Base-by-base conservation (phyloP, 2,113 vertebrate species). In the Sylvilagus bachmani region DNA sequence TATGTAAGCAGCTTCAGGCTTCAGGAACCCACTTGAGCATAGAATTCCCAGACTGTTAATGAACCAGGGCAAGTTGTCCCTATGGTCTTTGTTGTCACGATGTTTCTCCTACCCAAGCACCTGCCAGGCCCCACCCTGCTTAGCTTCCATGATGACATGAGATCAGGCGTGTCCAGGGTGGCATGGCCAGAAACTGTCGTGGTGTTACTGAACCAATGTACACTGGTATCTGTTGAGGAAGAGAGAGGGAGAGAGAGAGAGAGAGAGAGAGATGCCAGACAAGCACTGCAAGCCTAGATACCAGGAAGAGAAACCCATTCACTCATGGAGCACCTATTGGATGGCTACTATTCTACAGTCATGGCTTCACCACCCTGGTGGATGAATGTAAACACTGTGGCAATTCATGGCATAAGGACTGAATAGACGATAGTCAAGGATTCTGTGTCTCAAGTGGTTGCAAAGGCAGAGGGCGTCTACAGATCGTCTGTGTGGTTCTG, bases 61-160 rank as follows among this genome's bases (percentile, higher is more conserved):
- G n/a, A 91, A 91, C 51, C 22, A 69, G 16, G 51, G 44, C 53
- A 61, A 89, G n/a, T n/a, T 22, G 95, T 67, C 91, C 27, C 44
- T 38, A 8, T 58, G 64, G 9, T 58, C 21, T 74, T 36, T 12
- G 6, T 58, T 58, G 55, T 58, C 55, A 58, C 55, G 55, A 19
- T 58, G 55, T 58, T 58, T 58, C 55, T 58, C 55, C 55, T 58
- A 58, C 55, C 14, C 55, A 58, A 16, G 55, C 19, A 19, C 55
- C 55, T 58, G 16, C 55, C 16, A 21, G 55, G 19, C 55, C 55
- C 55, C 14, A 58, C 55, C 55, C 55, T 58, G 55, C 55, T 58
- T 58, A 14, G 55, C 55, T 58, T 58, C 14, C 1, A 58, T 2
- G 55, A 16, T 21, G 14, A 58, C 55, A 58, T 3, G 19, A 21